These are phyloP conservation scores for Tachina grossa DNA, from an alignment of 2,888 invertebrate species.

Conservation along the genomic window DNA sequence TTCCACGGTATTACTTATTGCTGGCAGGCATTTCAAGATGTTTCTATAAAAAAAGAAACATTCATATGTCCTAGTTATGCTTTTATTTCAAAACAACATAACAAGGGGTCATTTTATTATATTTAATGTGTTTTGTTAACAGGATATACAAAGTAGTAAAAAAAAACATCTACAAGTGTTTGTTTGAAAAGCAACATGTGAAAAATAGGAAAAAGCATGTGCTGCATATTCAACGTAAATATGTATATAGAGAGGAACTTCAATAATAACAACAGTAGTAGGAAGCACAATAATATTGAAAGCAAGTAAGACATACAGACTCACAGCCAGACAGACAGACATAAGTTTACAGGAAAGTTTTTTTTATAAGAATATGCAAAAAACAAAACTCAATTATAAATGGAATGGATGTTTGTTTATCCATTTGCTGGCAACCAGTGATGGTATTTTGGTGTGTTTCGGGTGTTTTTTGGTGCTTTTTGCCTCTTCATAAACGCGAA, in stretches of 20 bases:
- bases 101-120: background rate
- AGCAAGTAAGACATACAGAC: background rate
- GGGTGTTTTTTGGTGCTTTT: no score
- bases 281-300: background rate
- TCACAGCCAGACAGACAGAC: background rate
- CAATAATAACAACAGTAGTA: background rate
- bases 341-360: background rate
- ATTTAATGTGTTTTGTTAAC: conserved; percentile 4
- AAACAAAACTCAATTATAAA: conserved; percentile 25
- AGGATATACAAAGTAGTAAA: background rate
- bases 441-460: no score
- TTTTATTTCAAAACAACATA: background rate
- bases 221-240: conserved; percentile 12
- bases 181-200: conserved; percentile 64
- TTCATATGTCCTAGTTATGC: no score
- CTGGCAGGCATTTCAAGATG: no score
- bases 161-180: conserved; percentile 62
- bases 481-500: no score
- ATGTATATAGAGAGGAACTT: background rate
- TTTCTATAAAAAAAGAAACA: no score
- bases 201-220: conserved; percentile 53
- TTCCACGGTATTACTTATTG: no score
- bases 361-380: background rate
- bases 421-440: background rate
- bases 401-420: background rate